phyloP scores from a whole-genome alignment of 2,888 invertebrate genomes.

The Cordilura impudica region DNA sequence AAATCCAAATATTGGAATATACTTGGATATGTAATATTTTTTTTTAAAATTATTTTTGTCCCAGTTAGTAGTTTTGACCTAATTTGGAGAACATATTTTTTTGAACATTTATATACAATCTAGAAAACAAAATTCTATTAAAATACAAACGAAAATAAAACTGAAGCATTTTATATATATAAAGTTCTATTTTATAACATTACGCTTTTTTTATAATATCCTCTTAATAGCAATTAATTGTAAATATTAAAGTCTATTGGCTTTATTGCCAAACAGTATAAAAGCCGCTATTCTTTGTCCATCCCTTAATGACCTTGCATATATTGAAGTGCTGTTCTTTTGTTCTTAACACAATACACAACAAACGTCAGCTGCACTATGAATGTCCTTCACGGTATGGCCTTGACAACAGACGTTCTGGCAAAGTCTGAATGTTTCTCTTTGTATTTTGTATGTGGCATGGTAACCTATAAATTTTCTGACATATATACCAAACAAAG shows the following conservation, averaged over 20 bases:
- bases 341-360: constrained; percentile 27
- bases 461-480: constrained; percentile 59
- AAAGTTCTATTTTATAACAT: no score
- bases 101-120: no score
- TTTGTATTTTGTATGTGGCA: constrained; percentile 35
- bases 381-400: constrained; percentile 46
- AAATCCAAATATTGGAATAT: no score
- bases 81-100: no score
- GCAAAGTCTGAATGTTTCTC: not conserved
- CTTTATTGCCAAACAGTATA: constrained; percentile 16
- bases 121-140: no score
- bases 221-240: constrained; percentile 37
- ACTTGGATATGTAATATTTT: no score
- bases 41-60: no score
- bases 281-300: constrained; percentile 53
- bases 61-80: no score
- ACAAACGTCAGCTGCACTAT: constrained; percentile 53
- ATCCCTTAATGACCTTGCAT: constrained; percentile 57
- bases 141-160: no score
- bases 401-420: constrained; percentile 56
- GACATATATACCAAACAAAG: constrained; percentile 36
- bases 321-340: constrained; percentile 36
- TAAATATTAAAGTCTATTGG: constrained; percentile 25
- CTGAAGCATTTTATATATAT: no score
- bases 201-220: not conserved